Base-by-base conservation (phyloP, 92 coral and sea anemone genomes). In the Phenganax stokvisi region DNA sequence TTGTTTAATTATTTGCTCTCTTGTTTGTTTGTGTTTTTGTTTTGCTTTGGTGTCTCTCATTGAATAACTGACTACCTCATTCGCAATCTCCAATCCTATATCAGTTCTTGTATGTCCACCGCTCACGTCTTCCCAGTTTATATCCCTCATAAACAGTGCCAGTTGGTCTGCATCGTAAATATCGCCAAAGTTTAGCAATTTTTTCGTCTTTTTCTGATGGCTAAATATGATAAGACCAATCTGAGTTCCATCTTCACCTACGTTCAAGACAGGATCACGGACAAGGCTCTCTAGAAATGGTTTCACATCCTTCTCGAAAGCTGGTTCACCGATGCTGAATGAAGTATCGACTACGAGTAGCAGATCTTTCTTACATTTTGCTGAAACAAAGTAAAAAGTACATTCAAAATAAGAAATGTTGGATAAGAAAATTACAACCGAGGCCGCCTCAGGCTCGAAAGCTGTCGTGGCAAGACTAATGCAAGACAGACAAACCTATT, bases 331-430 rank as follows among this genome's bases (percentile, higher is more conserved):
- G 47, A 73, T 53, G 6, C 78, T 73, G 78, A 52, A 73, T 3
- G 78, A 73, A 8, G 78, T 73, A 31, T 73, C 78, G 30, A 73
- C 78, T 6, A 73, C 59, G 2, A 73, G 59, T 30, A 73, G 59
- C 15, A 73, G 78, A 52, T 73, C 78, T 73, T 73, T 73, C 58
- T 51, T 73, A 73, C 78, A 73, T 54, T 73, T 54, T 73, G 58
- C 57, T 73, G 54, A 11, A 73, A 30, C 9, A 28, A 64, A 4
- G 20, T 9, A n/a, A 28, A 6, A 61, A 28, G 25, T 6, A 61
- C 5, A 7, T 61, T 1, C 25, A 28, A 12, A 12, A 3, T 61
- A 7, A 61, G n/a, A 61, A 12, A 17, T 0, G 3, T 61, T 61
- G 8, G 25, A 61, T 61, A 37, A 37, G 2, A 37, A 37, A 37